Base-by-base conservation (phyloP, 2,888 invertebrate species). In the Mesodorylaimus sp. region DNA sequence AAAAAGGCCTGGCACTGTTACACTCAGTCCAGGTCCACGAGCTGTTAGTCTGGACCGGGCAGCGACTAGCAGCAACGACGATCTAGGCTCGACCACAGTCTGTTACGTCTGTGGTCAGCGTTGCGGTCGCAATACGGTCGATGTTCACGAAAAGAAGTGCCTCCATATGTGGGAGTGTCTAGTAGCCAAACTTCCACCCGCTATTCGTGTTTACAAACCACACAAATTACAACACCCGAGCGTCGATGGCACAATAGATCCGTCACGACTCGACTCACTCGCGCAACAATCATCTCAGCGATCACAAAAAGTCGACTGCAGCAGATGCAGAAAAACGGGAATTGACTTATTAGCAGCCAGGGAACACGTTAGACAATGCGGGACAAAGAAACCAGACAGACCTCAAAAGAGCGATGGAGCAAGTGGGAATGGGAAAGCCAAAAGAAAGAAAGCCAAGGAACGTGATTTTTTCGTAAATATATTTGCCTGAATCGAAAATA, bases 31-130 rank as follows among this genome's bases (percentile, higher is more conserved):
- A n/a, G n/a, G n/a, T n/a, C n/a, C n/a, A n/a, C n/a, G n/a, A n/a
- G n/a, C n/a, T n/a, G n/a, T n/a, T n/a, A n/a, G n/a, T n/a, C n/a
- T n/a, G n/a, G n/a, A n/a, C n/a, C n/a, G n/a, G n/a, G n/a, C n/a
- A n/a, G n/a, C n/a, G n/a, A n/a, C n/a, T n/a, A n/a, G n/a, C n/a
- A n/a, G n/a, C n/a, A n/a, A n/a, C n/a, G n/a, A n/a, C n/a, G n/a
- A n/a, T n/a, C n/a, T n/a, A n/a, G n/a, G n/a, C n/a, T n/a, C n/a
- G n/a, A n/a, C n/a, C n/a, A 7, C 10, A 32, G 32, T 38, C 39
- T 46, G 47, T 24, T 46, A 41, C 23, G 47, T 46, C 5, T 46
- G 47, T 37, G 47, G 47, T 38, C 32, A 32, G 19, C 16, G 25
- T 5, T n/a, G 38, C n/a, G 19, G 36, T 23, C n/a, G 24, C 38